A percentile compares a stretch with the other conserved stretches of the same genome.
Evolutionary conservation across 2,888 invertebrate genomes (phyloP).

Genomic region (Pantelozetes paolii): DNA sequence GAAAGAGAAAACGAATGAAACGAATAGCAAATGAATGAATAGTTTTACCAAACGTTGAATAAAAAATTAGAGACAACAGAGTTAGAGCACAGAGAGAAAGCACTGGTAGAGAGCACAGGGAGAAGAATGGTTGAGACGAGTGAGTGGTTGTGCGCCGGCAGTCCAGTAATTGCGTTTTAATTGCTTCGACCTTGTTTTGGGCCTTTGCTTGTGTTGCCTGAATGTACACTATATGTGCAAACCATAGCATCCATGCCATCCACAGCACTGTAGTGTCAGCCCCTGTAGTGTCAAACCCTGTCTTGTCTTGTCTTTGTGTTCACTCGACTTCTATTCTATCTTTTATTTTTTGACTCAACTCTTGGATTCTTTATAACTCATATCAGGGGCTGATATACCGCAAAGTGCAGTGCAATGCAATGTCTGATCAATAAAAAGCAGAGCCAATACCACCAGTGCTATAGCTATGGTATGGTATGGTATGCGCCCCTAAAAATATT

Average conservation of each 20-base stretch:
- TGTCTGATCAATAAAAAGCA: slow-evolving; percentile 37
- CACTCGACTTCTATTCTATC: slow-evolving; percentile 31
- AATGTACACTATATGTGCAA: slow-evolving; percentile 10
- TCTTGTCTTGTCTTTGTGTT: slow-evolving; percentile 15
- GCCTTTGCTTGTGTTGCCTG: background rate
- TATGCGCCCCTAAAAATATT: slow-evolving; percentile 40
- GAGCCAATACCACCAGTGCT: background rate
- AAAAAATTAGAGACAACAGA: slow-evolving; percentile 31
- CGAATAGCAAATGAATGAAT: background rate
- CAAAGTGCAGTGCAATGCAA: slow-evolving; percentile 36
- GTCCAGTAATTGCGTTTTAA: slow-evolving; percentile 37
- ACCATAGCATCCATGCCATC: background rate
- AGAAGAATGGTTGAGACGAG: background rate
- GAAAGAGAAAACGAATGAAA: slow-evolving; percentile 11
- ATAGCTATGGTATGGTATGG: background rate
- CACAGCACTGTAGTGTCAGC: too few relatives aligned
- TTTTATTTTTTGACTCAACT: slow-evolving; percentile 29
- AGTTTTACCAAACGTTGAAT: background rate
- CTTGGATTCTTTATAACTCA: slow-evolving; percentile 33
- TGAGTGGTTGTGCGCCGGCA: slow-evolving; percentile 15
- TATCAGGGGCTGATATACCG: slow-evolving; percentile 30
- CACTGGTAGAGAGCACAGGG: background rate
- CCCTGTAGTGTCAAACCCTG: background rate
- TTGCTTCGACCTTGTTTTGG: slow-evolving; percentile 35
- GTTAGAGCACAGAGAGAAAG: slow-evolving; percentile 2